Evolutionary conservation across 2,888 invertebrate genomes (phyloP), one percentile per base, ranked within the genome.

Genomic region (Microctonus aethiopoides): DNA sequence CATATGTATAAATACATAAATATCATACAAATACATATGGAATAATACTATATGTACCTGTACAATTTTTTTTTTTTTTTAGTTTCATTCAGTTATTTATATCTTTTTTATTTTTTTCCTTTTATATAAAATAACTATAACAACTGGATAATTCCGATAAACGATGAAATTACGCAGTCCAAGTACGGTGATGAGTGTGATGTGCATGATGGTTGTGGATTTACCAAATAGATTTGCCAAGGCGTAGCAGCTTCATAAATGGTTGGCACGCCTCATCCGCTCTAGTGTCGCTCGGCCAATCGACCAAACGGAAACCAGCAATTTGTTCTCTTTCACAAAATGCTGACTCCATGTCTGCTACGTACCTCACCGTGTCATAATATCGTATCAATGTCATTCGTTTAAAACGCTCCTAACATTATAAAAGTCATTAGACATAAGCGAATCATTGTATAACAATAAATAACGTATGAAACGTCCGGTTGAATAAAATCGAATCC

Each of bases 191-290:
- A 52, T 68, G 65, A 63, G 29, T 54, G 62, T 46, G 46, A 46
- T 46, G 46, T 9, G 16, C 20, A 46, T 16, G 56, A 65, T 65
- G 39, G 39, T 56, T 65, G 70, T 68, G 68, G 70, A 71, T 74
- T 74, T 68, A 70, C 59, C 72, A 74, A 75, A 75, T 74, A 70
- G 71, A 74, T 74, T 73, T 67, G 69, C 69, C 66, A 80, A 79
- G 79, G 81, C 79, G 80, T 80, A 82, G 82, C 81, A 83, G 82
- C 80, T 85, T 85, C 82, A 84, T 85, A 84, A 85, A 84, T 79
- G 81, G 77, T 69, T 73, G 85, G 84, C 85, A 81, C 81, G 80
- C 85, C 84, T 85, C 80, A 80, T 81, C 85, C 85, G 85, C 83
- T 84, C 79, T 79, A 80, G 79, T 81, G 81, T 83, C 78, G 80